Evolutionary conservation across 2,888 invertebrate genomes (phyloP).

Genomic region (Eristalinus sepulchralis): DNA sequence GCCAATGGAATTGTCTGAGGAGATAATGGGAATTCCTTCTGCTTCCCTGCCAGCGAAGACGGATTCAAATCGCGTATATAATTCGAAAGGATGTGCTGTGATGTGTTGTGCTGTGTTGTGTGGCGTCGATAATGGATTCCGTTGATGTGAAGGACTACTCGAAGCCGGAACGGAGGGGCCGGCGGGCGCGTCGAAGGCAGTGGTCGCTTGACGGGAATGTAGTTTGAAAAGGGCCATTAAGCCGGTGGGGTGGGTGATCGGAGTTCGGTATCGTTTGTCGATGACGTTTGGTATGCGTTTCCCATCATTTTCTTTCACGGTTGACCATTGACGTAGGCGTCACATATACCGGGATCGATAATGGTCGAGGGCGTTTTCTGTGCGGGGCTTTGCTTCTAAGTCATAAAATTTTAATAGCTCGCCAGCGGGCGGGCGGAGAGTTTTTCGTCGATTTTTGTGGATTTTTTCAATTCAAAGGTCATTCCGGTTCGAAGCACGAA

Average conservation of each 20-base stretch:
- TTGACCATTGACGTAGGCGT: constrained; percentile 23
- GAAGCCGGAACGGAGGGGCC: background rate
- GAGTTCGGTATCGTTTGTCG: constrained; percentile 10
- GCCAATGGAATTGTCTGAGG: constrained; percentile 51
- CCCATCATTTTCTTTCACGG: constrained; percentile 8
- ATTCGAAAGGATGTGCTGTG: constrained; percentile 48
- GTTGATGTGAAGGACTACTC: background rate
- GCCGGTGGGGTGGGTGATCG: background rate
- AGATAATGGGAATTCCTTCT: constrained; percentile 61
- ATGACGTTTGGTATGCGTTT: constrained; percentile 25
- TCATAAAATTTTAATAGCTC: background rate
- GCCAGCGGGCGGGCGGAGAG: background rate
- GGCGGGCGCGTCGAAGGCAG: background rate
- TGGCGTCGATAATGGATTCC: constrained; percentile 45
- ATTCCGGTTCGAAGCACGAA: background rate
- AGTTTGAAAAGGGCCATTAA: constrained; percentile 21
- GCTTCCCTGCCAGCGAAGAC: constrained; percentile 4
- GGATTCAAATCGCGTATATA: constrained; percentile 64
- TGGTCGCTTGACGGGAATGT: background rate
- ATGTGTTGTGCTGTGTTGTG: background rate
- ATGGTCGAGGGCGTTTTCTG: background rate
- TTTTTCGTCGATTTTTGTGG: background rate
- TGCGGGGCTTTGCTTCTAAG: background rate
- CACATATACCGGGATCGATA: background rate
- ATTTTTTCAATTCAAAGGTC: background rate